Evolutionary conservation across 2,888 invertebrate genomes (phyloP).

Genomic region (Caradrina clavipalpis): DNA sequence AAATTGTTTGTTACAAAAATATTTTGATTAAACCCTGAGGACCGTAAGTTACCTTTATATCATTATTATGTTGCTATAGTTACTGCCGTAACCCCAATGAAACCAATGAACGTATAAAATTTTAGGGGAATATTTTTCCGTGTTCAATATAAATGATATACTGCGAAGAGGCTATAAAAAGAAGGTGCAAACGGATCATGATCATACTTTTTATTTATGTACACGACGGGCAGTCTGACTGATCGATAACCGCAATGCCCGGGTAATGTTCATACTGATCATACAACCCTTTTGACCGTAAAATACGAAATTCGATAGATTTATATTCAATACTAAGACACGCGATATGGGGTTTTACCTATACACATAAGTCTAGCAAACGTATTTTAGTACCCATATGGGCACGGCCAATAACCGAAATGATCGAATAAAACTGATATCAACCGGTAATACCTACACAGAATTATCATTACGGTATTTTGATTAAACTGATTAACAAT

Average conservation of each 20-base stretch:
- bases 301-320: constrained; percentile 56
- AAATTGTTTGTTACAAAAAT: constrained; percentile 45
- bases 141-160: constrained; percentile 71
- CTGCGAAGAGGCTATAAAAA: constrained; percentile 72
- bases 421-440: constrained; percentile 45
- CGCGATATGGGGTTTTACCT: constrained; percentile 41
- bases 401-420: constrained; percentile 29
- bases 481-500: constrained; percentile 59
- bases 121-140: constrained; percentile 70
- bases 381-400: constrained; percentile 17
- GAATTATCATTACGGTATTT: constrained; percentile 46
- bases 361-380: constrained; percentile 15
- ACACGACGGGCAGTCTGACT: constrained; percentile 51
- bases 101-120: constrained; percentile 74
- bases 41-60: constrained; percentile 54
- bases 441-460: constrained; percentile 24
- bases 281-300: constrained; percentile 50
- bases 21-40: constrained; percentile 47
- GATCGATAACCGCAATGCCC: constrained; percentile 57
- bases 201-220: constrained; percentile 64
- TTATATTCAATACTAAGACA: constrained; percentile 56
- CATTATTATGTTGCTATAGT: constrained; percentile 65
- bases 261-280: constrained; percentile 43
- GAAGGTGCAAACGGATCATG: constrained; percentile 69
- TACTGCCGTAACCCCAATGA: constrained; percentile 69